These are phyloP conservation scores for Thera britannica DNA, from an alignment of 2,888 invertebrate species.

Conservation along the genomic window DNA sequence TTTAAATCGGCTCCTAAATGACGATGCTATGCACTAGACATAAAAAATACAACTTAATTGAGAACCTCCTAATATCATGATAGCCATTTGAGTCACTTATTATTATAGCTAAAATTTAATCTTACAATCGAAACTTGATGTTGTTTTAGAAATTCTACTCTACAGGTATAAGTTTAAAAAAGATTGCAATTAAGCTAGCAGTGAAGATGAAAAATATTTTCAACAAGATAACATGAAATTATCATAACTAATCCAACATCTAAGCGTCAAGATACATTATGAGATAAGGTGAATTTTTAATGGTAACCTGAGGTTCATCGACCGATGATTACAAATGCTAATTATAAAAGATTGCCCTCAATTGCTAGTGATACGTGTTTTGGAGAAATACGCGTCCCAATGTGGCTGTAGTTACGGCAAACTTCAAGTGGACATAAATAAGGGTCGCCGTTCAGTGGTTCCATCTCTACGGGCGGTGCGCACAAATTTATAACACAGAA, in stretches of 20 bases:
- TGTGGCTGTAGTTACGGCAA: constrained; percentile 71
- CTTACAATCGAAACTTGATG: background rate
- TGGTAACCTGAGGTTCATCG: constrained; percentile 33
- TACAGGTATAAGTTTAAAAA: background rate
- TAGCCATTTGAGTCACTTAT: too few relatives aligned
- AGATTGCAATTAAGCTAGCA: constrained; percentile 12
- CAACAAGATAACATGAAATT: constrained; percentile 11
- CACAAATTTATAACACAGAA: constrained; percentile 61
- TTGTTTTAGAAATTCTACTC: background rate
- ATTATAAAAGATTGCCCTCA: constrained; percentile 56
- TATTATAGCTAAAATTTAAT: too few relatives aligned
- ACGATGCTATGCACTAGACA: too few relatives aligned
- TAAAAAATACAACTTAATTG: too few relatives aligned
- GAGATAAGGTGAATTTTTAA: constrained; percentile 22
- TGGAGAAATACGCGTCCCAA: constrained; percentile 64
- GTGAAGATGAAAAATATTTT: constrained; percentile 12
- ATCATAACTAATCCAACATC: constrained; percentile 24
- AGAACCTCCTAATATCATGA: too few relatives aligned
- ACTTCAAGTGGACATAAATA: constrained; percentile 84
- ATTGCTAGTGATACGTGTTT: constrained; percentile 60
- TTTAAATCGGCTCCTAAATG: too few relatives aligned
- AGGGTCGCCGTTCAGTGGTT: constrained; percentile 79
- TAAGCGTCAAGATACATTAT: constrained; percentile 23
- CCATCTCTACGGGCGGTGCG: constrained; percentile 73
- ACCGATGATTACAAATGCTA: constrained; percentile 47